Evolutionary conservation across 2,888 invertebrate species (phyloP).

Genomic region (Subacronicta megacephala): DNA sequence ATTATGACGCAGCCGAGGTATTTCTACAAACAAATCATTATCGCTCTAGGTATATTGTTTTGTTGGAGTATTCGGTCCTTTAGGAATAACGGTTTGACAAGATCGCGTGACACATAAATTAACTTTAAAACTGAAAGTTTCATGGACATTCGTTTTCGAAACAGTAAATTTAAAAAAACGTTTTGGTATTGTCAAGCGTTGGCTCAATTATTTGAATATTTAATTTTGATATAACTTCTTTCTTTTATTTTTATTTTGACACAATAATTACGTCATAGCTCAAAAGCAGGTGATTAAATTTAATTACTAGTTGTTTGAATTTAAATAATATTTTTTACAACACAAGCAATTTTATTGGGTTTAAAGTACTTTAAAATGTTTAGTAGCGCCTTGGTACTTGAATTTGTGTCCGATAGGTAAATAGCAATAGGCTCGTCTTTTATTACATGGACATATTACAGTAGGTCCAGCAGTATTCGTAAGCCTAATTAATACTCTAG

Average conservation of each 20-base stretch:
- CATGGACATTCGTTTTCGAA: conserved; percentile 24
- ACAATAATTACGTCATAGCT: too few species aligned
- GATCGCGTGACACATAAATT: conserved; percentile 48
- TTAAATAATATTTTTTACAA: too few species aligned
- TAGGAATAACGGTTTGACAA: conserved; percentile 35
- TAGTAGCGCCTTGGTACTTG: too few species aligned
- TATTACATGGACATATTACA: too few species aligned
- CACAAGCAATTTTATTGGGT: too few species aligned
- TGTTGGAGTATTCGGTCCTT: conserved; percentile 24
- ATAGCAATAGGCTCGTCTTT: too few species aligned
- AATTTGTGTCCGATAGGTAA: too few species aligned
- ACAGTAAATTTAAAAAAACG: conserved; percentile 23
- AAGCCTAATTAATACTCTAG: too few species aligned
- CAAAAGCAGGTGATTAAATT: too few species aligned
- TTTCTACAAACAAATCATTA: conserved; percentile 41
- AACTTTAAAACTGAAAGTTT: conserved; percentile 44
- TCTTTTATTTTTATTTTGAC: neutral
- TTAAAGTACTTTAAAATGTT: too few species aligned
- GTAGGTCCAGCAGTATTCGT: too few species aligned
- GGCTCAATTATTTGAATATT: conserved; percentile 1
- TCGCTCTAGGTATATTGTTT: conserved; percentile 24
- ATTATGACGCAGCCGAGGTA: conserved; percentile 19
- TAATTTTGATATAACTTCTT: neutral
- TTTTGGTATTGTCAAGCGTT: neutral
- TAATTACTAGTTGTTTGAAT: too few species aligned